Evolutionary conservation across 1,140 invertebrate genomes (phyloP).

Genomic region (Drosophila pandora): DNA sequence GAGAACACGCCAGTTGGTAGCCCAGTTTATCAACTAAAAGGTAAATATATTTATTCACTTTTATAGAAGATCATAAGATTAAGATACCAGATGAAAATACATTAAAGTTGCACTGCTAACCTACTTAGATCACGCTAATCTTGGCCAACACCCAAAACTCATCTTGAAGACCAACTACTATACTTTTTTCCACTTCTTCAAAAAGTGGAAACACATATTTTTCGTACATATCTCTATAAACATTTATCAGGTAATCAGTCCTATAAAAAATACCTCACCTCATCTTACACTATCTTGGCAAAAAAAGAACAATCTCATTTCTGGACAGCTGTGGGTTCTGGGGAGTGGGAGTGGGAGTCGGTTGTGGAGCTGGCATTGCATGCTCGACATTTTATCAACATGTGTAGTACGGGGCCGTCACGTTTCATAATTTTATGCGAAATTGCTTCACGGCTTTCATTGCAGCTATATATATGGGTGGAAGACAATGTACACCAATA

Average conservation of each 20-base stretch:
- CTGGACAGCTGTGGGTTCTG: not conserved
- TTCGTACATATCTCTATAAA: not conserved
- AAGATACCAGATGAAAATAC: too few species aligned
- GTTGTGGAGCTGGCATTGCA: constrained; percentile 18
- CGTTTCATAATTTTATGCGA: constrained; percentile 59
- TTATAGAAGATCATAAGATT: too few species aligned
- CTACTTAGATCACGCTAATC: not conserved
- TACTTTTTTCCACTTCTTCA: too few species aligned
- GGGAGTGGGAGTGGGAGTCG: constrained; percentile 6
- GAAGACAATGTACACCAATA: constrained; percentile 54
- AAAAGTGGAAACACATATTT: not conserved
- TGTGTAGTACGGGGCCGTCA: constrained; percentile 42
- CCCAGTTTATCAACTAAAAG: constrained; percentile 90
- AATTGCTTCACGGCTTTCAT: constrained; percentile 49
- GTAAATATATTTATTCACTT: too few species aligned
- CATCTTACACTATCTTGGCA: not conserved
- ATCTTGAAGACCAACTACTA: too few species aligned
- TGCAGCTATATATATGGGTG: constrained; percentile 13
- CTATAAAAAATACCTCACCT: not conserved
- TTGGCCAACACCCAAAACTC: too few species aligned
- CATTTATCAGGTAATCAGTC: not conserved
- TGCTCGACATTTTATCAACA: constrained; percentile 45
- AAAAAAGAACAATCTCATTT: constrained; percentile 1
- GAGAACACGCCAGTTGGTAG: constrained; percentile 91
- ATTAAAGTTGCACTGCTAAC: not conserved